These are phyloP conservation scores for Zapornia atra DNA, from an alignment of 2,113 vertebrate species.

Conservation along the genomic window DNA sequence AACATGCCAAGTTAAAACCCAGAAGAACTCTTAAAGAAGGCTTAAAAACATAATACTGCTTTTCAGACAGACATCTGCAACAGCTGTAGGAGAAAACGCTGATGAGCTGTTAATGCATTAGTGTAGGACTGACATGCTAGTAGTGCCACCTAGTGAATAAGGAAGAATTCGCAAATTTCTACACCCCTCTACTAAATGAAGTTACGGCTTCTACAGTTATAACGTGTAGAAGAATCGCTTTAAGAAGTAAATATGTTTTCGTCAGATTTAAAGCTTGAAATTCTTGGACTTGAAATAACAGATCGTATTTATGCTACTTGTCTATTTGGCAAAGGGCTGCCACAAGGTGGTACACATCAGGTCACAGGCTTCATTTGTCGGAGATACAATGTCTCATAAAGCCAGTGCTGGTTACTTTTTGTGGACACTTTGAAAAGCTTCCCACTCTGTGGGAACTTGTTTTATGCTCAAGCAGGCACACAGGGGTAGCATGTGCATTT, in stretches of 20 bases:
- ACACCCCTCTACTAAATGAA: background rate
- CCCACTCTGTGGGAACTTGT: background rate
- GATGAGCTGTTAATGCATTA: background rate
- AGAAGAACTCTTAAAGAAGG: background rate
- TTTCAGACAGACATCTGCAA: background rate
- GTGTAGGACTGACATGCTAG: background rate
- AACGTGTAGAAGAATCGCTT: background rate
- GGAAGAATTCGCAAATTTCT: background rate
- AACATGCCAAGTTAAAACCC: background rate
- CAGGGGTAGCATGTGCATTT: background rate
- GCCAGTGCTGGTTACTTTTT: background rate
- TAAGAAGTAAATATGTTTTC: background rate
- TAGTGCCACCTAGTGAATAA: conserved; percentile 69
- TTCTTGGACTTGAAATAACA: background rate
- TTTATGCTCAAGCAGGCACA: background rate
- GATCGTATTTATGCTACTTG: background rate
- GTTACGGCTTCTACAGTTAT: background rate
- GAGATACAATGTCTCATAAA: background rate
- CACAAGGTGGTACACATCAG: background rate
- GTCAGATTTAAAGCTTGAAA: background rate
- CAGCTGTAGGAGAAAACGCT: rapidly evolving
- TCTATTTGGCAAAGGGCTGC: background rate
- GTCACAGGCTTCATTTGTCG: background rate
- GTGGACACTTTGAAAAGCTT: background rate
- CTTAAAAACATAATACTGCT: background rate